phyloP scores from a whole-genome alignment of 2,113 vertebrate species.

The Phyllostomus hastatus region DNA sequence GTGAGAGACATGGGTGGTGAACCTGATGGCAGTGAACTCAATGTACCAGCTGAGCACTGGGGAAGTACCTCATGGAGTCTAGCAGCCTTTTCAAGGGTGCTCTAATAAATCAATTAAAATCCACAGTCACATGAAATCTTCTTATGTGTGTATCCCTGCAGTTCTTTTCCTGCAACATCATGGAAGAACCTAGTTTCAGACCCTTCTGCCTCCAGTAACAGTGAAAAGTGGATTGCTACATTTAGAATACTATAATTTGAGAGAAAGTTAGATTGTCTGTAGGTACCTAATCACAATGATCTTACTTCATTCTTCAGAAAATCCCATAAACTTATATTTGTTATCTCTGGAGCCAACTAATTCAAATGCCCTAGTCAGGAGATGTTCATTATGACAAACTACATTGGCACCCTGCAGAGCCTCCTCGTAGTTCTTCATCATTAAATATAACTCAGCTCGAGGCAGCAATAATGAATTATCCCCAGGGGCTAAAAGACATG shows the following conservation, averaged over 20 bases:
- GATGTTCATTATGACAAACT: constrained; percentile 85
- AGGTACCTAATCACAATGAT: not conserved
- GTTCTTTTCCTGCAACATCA: no score
- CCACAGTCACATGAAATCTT: no score
- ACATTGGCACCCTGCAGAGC: constrained; percentile 84
- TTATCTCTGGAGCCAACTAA: not conserved
- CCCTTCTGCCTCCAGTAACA: no score
- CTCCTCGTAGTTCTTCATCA: constrained; percentile 88
- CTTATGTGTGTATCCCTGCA: no score
- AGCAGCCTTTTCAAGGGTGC: no score
- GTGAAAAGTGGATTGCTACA: not conserved
- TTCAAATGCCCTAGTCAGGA: constrained; percentile 85
- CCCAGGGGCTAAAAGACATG: constrained; percentile 83
- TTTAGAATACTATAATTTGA: not conserved
- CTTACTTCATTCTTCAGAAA: not conserved
- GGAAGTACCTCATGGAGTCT: no score
- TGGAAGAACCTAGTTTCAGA: no score
- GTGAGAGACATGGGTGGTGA: no score
- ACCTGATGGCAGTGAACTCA: no score
- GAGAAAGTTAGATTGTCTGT: not conserved
- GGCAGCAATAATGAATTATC: constrained; percentile 84
- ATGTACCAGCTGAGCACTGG: no score
- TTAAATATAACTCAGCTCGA: constrained; percentile 85
- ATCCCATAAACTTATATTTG: not conserved
- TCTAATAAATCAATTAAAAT: no score